A percentile compares a stretch with the other conserved stretches of the same genome.
These are phyloP conservation scores for Hyles vespertilio DNA, from an alignment of 1,140 invertebrate genomes.

Conservation along the genomic window DNA sequence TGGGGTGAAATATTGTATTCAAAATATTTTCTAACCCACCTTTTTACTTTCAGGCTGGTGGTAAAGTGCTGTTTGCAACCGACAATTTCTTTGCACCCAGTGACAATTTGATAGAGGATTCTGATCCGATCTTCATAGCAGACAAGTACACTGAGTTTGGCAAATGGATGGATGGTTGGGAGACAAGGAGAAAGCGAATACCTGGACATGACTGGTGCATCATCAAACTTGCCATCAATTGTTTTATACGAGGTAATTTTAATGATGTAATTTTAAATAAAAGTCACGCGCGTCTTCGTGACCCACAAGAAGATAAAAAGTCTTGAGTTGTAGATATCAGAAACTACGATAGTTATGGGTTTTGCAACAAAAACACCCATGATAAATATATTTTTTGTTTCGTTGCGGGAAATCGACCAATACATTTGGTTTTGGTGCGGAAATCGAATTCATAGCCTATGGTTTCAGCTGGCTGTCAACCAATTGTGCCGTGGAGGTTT, in stretches of 20 bases:
- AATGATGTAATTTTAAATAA: neutral
- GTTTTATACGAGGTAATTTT: slow-evolving; percentile 73
- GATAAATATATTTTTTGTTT: too few relatives aligned
- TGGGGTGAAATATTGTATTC: too few relatives aligned
- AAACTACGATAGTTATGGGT: too few relatives aligned
- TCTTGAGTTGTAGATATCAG: too few relatives aligned
- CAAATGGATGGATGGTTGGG: slow-evolving; percentile 86
- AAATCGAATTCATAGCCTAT: too few relatives aligned
- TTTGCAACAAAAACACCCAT: too few relatives aligned
- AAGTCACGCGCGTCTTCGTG: too few relatives aligned
- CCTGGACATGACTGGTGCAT: slow-evolving; percentile 82
- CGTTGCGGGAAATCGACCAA: too few relatives aligned
- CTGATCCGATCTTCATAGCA: slow-evolving; percentile 76
- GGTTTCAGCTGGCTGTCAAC: too few relatives aligned
- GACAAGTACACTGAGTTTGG: slow-evolving; percentile 80
- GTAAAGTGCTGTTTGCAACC: slow-evolving; percentile 79
- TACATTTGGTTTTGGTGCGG: too few relatives aligned
- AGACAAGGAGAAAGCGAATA: slow-evolving; percentile 79
- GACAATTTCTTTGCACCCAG: slow-evolving; percentile 83
- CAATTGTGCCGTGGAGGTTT: too few relatives aligned
- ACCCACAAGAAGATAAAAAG: too few relatives aligned
- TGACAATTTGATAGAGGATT: slow-evolving; percentile 79
- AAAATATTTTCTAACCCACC: neutral
- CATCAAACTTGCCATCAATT: slow-evolving; percentile 77
- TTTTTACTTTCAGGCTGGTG: slow-evolving; percentile 71